Evolutionary conservation across 1,140 invertebrate species (phyloP), one percentile per base, ranked within the genome.

Genomic region (Ephestia elutella): DNA sequence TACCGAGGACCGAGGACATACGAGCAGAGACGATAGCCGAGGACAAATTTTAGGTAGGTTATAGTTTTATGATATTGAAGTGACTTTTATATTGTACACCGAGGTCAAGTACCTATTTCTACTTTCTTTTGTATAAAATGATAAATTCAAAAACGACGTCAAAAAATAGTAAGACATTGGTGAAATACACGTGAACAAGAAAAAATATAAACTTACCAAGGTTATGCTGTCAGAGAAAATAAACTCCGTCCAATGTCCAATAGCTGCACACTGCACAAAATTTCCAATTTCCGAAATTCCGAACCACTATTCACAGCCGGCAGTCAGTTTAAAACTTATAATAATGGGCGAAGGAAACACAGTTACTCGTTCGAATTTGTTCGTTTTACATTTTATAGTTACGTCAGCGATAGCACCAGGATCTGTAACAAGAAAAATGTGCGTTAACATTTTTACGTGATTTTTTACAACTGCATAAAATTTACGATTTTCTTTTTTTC

Each of bases 181-280:
- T 25, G 21, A 25, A 25, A 25, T 25, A 25, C 7, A 25, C 7
- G 2, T 7, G 21, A 3, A 25, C 2, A 25, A 25, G 21, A 7
- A 3, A 25, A 25, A 3, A 3, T 25, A 56, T 44, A 10, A 51
- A 65, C 68, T 71, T 57, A 71, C 68, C 68, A 71, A 71, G 65
- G 59, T 62, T 65, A 71, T 49, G 59, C 60, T 50, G 65, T 59
- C 63, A 13, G 57, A 50, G 56, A 28, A 44, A 49, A 55, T 13
- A 54, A 68, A 51, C 30, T 35, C 55, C 49, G 60, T 62, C 60
- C 53, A 59, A 63, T 62, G 53, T 56, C 49, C 55, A 18, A 44
- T 61, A 35, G 59, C 56, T 32, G 30, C 49, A 55, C 68, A 70
- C 68, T 66, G 51, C 68, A 70, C 67, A 18, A 60, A 61, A 62